These are phyloP conservation scores for Lepidonotus clava DNA, from an alignment of 2,888 invertebrate species.

Conservation along the genomic window DNA sequence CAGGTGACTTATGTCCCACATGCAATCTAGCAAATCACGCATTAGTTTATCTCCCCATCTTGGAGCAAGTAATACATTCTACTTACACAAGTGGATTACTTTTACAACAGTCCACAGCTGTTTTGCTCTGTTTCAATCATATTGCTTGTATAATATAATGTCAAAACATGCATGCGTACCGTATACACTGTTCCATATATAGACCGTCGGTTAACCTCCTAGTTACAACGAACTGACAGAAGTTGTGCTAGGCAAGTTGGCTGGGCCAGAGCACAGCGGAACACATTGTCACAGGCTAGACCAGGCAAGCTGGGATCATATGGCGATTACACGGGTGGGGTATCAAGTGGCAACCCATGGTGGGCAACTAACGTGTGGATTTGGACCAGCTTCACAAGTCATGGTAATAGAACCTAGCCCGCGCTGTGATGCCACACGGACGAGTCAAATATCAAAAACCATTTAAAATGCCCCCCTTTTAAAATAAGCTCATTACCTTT, in stretches of 20 bases:
- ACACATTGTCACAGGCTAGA: not conserved
- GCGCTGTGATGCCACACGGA: no score
- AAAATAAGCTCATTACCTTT: no score
- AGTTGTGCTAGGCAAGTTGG: not conserved
- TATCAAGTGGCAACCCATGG: no score
- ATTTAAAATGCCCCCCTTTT: no score
- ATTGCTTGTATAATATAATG: slow-evolving; percentile 29
- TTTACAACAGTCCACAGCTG: slow-evolving; percentile 42
- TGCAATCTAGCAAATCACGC: not conserved
- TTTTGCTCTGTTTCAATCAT: slow-evolving; percentile 11
- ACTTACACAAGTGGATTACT: slow-evolving; percentile 25
- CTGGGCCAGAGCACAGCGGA: slow-evolving; percentile 30
- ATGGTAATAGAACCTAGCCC: no score
- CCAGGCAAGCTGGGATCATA: not conserved
- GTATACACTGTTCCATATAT: not conserved
- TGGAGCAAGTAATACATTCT: not conserved
- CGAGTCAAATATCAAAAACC: no score
- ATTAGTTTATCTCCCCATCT: slow-evolving; percentile 8
- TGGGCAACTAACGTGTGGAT: no score
- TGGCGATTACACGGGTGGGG: not conserved
- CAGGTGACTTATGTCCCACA: not conserved
- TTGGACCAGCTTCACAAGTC: no score
- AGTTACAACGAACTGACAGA: not conserved
- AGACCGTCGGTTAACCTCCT: not conserved
- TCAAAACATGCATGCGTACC: not conserved